Conservation (phyloP, 2,797 vertebrate genomes). For the Pyrocephalus nanus region DNA sequence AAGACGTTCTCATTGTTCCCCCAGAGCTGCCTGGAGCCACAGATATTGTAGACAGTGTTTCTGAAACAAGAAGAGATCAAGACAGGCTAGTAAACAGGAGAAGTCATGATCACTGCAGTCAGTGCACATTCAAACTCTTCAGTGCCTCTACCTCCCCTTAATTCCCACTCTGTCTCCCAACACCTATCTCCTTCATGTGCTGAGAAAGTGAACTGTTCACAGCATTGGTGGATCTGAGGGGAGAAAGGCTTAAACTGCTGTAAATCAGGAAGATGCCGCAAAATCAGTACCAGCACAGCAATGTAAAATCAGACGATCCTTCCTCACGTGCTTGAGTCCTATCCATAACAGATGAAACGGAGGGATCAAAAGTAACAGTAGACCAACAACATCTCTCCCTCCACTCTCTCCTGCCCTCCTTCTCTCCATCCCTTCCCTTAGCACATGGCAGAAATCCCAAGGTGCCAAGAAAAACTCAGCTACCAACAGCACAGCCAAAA, state of each 20-base stretch:
- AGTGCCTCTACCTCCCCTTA: not conserved
- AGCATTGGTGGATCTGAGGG: not conserved
- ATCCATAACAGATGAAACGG: not conserved
- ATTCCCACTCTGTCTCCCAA: not conserved
- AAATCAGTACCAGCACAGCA: not conserved
- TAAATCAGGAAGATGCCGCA: not conserved
- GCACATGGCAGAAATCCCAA: not conserved
- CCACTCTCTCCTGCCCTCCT: too few relatives aligned
- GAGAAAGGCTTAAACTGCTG: not conserved
- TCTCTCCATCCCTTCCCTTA: not conserved
- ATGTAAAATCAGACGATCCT: not conserved
- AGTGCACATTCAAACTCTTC: not conserved
- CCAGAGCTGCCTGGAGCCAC: slow-evolving; percentile 76
- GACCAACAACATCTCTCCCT: not conserved
- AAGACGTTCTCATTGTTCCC: slow-evolving; percentile 75
- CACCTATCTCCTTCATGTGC: not conserved
- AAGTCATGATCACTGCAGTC: not conserved
- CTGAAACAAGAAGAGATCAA: slow-evolving; percentile 71
- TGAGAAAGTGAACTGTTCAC: not conserved
- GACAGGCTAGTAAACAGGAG: not conserved
- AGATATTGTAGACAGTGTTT: slow-evolving; percentile 85
- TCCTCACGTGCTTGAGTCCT: not conserved
- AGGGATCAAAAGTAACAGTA: not conserved
- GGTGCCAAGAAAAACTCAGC: not conserved
- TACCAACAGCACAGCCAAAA: not conserved